These are phyloP conservation scores for Priocnemis perturbator DNA, from an alignment of 2,888 invertebrate genomes.

Conservation along the genomic window DNA sequence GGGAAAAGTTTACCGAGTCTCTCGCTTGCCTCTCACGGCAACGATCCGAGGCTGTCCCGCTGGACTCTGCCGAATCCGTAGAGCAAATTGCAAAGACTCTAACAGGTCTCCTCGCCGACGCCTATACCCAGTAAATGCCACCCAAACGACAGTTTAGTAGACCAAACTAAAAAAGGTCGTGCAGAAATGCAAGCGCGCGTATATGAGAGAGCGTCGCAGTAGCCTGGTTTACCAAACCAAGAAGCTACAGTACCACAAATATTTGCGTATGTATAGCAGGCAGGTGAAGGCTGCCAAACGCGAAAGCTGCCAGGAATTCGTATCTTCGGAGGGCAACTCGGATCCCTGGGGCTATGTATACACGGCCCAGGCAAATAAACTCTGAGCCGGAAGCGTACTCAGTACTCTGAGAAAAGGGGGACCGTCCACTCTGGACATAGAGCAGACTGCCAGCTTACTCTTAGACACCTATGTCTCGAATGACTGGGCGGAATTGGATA, in stretches of 20 bases:
- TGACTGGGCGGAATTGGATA: conserved; percentile 17
- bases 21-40: background rate
- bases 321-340: conserved; percentile 37
- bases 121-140: conserved; percentile 7
- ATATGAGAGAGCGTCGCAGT: background rate
- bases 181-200: background rate
- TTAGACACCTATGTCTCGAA: conserved; percentile 37
- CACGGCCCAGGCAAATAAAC: conserved; percentile 28
- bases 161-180: background rate
- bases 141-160: background rate
- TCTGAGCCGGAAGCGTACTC: conserved; percentile 23
- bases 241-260: background rate
- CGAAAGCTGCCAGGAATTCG: conserved; percentile 26
- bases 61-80: background rate
- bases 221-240: background rate
- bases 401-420: conserved; percentile 19
- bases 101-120: background rate
- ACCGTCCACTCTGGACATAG: conserved; percentile 18
- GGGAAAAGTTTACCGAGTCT: background rate
- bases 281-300: conserved; percentile 23
- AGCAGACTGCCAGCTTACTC: conserved; percentile 27
- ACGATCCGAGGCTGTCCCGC: background rate
- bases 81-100: background rate
- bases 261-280: conserved; percentile 7
- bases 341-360: conserved; percentile 44